These are phyloP conservation scores for Formica selysi DNA, from an alignment of 1,140 invertebrate genomes.

Conservation along the genomic window DNA sequence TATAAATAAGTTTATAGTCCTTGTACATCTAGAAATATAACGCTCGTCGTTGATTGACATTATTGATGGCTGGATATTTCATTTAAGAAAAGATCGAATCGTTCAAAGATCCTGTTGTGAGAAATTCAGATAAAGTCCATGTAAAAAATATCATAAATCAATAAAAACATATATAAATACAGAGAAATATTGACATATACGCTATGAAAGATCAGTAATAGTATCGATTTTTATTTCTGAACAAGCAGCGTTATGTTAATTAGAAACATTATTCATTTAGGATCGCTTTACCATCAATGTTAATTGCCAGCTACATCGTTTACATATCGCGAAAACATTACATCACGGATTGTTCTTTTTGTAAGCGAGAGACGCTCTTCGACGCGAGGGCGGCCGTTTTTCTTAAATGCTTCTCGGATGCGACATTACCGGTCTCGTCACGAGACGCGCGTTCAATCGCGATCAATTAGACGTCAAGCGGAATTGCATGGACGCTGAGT, in stretches of 20 bases:
- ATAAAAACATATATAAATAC: not conserved
- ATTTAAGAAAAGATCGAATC: not conserved
- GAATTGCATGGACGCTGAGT: conserved; percentile 75
- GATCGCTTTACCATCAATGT: not conserved
- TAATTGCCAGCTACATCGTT: not conserved
- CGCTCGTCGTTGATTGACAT: not conserved
- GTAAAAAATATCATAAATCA: not conserved
- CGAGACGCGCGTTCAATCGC: conserved; percentile 74
- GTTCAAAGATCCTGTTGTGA: too few relatives aligned
- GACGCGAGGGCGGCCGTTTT: conserved; percentile 13
- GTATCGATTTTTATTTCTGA: not conserved
- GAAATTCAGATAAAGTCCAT: not conserved
- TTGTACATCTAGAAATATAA: not conserved
- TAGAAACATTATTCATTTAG: not conserved
- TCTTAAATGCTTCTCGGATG: conserved; percentile 19
- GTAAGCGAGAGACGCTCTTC: not conserved
- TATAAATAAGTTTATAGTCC: not conserved
- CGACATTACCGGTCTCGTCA: conserved; percentile 67
- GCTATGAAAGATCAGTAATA: not conserved
- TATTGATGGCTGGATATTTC: not conserved
- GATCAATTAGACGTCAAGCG: conserved; percentile 74
- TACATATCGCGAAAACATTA: not conserved
- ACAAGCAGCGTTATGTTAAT: not conserved
- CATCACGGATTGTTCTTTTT: not conserved
- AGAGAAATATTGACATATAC: not conserved